Base-by-base conservation (phyloP, 1,140 invertebrate species). In the Halotydeus destructor region DNA sequence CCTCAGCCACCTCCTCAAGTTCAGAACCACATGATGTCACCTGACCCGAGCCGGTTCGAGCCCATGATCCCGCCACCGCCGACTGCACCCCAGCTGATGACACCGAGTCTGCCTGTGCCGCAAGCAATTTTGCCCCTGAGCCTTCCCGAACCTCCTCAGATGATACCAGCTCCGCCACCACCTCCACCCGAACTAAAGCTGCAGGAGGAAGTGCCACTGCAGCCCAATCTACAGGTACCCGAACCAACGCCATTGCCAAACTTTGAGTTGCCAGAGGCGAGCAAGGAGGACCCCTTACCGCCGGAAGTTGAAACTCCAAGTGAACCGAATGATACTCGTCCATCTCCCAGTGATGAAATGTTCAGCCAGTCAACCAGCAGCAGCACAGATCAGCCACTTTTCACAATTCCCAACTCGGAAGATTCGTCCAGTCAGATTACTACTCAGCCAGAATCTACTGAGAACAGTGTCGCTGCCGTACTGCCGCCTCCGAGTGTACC, bases 181-280 rank as follows among this genome's bases (percentile, higher is more conserved):
- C 36, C 11, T 12, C 22, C 19, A 44, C 14, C 30, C 12, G 30
- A 22, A 45, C 47, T 44, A 49, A 25, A 24, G 35, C 35, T 3
- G 46, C 45, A 12, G 46, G 23, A 2, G 19, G 30, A 14, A 19
- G 26, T 0, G 28, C 35, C 9, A 22, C 35, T 11, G 34, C 46
- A 28, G 30, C 46, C 33, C 23, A 18, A 1, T 18, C 47, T 24
- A 18, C 9, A 12, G 16, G 23, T 28, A 22, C 43, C 38, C 18
- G 43, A 45, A 11, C 44, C 19, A 18, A 19, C 23, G 32, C 28
- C 22, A 31, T 42, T 18, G n/a, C 43, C 18, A 26, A 43, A 48
- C 16, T 18, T 23, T 36, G 40, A 8, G 28, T 14, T 6, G 14
- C 43, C 45, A 39, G 25, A 34, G 22, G 38, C 27, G 38, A 24